Percentiles rank a stretch among this genome's conserved stretches.
Conservation (phyloP, 1,140 invertebrate genomes). For the Asbolus verrucosus region DNA sequence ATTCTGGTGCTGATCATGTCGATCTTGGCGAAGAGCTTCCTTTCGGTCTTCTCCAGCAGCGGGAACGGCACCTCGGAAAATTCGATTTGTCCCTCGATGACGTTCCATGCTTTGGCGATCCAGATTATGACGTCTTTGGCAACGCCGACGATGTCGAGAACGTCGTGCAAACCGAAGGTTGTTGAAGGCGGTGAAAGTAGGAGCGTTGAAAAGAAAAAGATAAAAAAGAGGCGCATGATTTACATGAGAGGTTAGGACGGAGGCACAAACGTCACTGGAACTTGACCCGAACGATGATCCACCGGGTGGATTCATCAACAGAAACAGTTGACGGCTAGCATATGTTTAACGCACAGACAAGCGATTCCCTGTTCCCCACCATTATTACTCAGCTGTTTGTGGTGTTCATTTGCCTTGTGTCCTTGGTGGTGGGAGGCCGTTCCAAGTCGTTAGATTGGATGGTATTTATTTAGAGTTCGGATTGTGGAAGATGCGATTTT, state of each 20-base stretch:
- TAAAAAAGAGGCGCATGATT: constrained; percentile 1
- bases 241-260: too few species aligned
- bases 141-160: constrained; percentile 71
- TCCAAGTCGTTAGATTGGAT: too few species aligned
- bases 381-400: too few species aligned
- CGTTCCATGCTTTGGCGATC: constrained; percentile 72
- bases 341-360: too few species aligned
- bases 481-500: too few species aligned
- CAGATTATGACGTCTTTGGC: constrained; percentile 71
- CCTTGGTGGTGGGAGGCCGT: too few species aligned
- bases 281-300: too few species aligned
- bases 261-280: neutral
- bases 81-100: constrained; percentile 69
- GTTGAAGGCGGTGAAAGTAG: neutral
- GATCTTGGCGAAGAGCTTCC: constrained; percentile 58
- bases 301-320: too few species aligned
- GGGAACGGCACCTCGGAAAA: constrained; percentile 70
- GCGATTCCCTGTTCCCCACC: too few species aligned
- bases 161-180: constrained; percentile 9
- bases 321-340: too few species aligned
- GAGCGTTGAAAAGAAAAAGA: constrained; percentile 23
- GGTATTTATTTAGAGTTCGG: too few species aligned
- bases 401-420: too few species aligned
- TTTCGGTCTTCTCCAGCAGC: constrained; percentile 65
- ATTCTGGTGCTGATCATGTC: constrained; percentile 55